phyloP scores from a whole-genome alignment of 1,140 invertebrate species.

The Leptinotarsa undecemlineata region DNA sequence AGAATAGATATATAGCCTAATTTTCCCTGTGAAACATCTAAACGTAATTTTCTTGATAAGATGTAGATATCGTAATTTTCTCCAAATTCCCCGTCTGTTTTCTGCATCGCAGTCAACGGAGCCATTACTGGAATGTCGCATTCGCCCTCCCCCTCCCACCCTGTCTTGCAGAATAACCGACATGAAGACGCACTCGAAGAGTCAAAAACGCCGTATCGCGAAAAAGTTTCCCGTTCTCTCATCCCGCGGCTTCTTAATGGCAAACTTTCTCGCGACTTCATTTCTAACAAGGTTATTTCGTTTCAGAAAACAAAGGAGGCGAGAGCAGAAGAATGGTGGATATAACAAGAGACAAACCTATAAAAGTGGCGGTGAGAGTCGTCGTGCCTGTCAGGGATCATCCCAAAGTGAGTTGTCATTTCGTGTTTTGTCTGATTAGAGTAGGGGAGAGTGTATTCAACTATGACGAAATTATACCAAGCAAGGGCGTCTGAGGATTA shows the following conservation, averaged over 20 bases:
- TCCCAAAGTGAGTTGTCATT: slow-evolving; percentile 69
- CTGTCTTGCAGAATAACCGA: neutral
- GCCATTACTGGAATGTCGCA: neutral
- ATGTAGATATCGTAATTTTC: too few species aligned
- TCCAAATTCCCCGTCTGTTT: too few species aligned
- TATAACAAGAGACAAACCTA: slow-evolving; percentile 80
- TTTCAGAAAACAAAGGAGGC: slow-evolving; percentile 34
- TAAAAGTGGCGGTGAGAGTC: slow-evolving; percentile 79
- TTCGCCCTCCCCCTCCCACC: neutral
- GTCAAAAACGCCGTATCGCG: slow-evolving; percentile 4
- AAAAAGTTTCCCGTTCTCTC: neutral
- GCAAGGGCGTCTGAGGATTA: too few species aligned
- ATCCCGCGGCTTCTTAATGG: slow-evolving; percentile 12
- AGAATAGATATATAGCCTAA: too few species aligned
- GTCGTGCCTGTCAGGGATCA: slow-evolving; percentile 80
- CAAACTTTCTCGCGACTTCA: slow-evolving; percentile 14
- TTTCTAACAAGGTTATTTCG: slow-evolving; percentile 27
- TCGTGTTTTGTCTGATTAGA: neutral
- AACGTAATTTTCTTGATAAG: too few species aligned
- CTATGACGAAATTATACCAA: too few species aligned
- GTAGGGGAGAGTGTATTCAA: too few species aligned
- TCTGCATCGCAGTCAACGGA: neutral
- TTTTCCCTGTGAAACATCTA: too few species aligned
- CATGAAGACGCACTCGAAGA: neutral
- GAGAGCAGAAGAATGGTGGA: slow-evolving; percentile 59